Percentiles rank a stretch among this genome's conserved stretches.
phyloP scores from a whole-genome alignment of 2,113 vertebrate species.

The Mustela nigripes region DNA sequence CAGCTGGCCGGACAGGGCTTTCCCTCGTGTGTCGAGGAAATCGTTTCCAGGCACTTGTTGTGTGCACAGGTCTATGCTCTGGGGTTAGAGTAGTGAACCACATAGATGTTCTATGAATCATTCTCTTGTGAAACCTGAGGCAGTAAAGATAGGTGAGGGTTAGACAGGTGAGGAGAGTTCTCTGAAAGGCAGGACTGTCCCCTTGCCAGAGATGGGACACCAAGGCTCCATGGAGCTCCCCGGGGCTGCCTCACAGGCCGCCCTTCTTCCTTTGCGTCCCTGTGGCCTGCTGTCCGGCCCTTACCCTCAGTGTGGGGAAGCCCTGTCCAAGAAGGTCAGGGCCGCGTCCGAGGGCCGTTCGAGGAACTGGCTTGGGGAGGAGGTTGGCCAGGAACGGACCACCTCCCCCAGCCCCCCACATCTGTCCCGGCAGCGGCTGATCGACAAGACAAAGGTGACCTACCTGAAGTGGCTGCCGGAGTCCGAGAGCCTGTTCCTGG shows the following conservation, averaged over 20 bases:
- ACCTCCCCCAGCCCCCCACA: neutral
- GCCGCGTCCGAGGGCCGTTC: neutral
- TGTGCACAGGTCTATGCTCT: rapidly evolving
- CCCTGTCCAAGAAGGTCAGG: rapidly evolving
- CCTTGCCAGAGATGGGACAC: neutral
- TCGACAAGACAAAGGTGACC: slow-evolving; percentile 97
- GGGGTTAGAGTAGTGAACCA: neutral
- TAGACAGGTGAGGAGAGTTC: neutral
- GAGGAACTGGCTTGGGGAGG: neutral
- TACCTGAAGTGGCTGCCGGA: slow-evolving; percentile 94
- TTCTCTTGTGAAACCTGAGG: neutral
- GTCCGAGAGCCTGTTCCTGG: slow-evolving; percentile 94
- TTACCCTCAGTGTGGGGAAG: neutral
- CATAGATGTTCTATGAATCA: rapidly evolving
- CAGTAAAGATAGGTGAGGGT: neutral
- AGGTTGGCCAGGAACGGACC: rapidly evolving
- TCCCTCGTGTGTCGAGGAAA: neutral
- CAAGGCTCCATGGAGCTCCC: rapidly evolving
- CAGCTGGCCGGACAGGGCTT: neutral
- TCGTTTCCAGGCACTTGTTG: rapidly evolving
- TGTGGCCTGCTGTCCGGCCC: rapidly evolving
- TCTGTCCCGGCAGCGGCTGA: slow-evolving; percentile 90
- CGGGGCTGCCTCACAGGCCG: neutral
- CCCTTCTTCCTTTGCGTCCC: neutral
- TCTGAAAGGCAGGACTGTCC: neutral